phyloP scores from a whole-genome alignment of 2,797 vertebrate species.

The Danio aesculapii region DNA sequence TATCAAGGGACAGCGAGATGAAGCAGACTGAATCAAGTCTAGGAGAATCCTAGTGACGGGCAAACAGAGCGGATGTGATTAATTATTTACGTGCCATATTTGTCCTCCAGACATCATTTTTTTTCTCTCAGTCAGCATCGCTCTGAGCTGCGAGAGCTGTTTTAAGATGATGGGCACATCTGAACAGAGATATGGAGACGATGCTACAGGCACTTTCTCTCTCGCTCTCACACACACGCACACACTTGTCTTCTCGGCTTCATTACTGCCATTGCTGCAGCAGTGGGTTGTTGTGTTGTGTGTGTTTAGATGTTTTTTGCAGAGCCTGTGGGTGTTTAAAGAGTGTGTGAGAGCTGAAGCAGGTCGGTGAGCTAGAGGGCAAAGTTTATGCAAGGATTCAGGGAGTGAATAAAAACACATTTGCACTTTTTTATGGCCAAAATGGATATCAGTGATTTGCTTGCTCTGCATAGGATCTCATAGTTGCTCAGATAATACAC shows the following conservation, averaged over 20 bases:
- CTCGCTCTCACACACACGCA: not conserved
- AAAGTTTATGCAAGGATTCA: conserved; percentile 9
- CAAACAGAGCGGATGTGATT: conserved; percentile 69
- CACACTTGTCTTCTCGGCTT: not conserved
- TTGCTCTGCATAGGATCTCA: not conserved
- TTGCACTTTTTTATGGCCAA: not conserved
- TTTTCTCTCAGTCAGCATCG: conserved; percentile 55
- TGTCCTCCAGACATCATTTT: conserved; percentile 72
- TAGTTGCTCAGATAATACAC: no score
- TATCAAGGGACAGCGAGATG: conserved; percentile 33
- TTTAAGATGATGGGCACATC: conserved; percentile 56
- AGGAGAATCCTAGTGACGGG: conserved; percentile 51
- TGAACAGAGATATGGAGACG: conserved; percentile 46
- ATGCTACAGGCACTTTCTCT: conserved; percentile 43
- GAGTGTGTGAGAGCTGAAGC: conserved; percentile 1
- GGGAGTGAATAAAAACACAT: not conserved
- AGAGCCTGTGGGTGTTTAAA: not conserved
- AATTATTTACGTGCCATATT: conserved; percentile 75
- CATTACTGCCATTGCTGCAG: not conserved
- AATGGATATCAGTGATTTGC: not conserved
- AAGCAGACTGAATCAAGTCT: conserved; percentile 53
- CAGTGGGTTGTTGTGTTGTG: not conserved
- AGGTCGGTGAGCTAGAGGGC: conserved; percentile 11
- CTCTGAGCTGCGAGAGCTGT: conserved; percentile 32
- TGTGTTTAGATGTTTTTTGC: conserved; percentile 25